Base-by-base conservation (phyloP, 2,113 vertebrate species). In the Neodontobutis hainanensis region DNA sequence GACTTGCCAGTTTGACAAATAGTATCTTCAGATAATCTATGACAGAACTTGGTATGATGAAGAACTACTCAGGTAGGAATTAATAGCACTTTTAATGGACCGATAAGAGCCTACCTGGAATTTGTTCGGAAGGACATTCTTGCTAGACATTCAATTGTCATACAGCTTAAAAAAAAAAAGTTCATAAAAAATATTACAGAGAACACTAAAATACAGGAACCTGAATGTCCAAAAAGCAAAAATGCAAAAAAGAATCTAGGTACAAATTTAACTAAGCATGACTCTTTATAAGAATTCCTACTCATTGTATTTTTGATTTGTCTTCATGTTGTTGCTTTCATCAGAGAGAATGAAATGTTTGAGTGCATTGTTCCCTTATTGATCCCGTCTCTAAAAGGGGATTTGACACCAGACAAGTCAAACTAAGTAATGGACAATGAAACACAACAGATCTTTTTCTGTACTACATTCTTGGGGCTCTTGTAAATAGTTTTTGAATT, bases 41-140 rank as follows among this genome's bases (percentile, higher is more conserved):
- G 43, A 56, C 5, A 38, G 52, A 51, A 67, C 36, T 76, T 47
- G 46, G 55, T 35, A n/a, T 12, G 8, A 70, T 40, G 4, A 40
- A 46, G 34, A 36, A 19, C 15, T 19, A 61, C 64, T 75, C 64
- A 73, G 68, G 68, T 70, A 66, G 38, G 55, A 70, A 63, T 46
- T 46, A 8, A 48, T 72, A 56, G 63, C 58, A 74, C 50, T 67
- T 80, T 78, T 36, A 16, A 64, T 6, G 40, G 73, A 66, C 6
- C 45, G 50, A 65, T 11, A 16, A 36, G 72, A 67, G 64, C 34
- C 15, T 55, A 36, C 52, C n/a, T 55, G 52, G 14, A 32, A 55
- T 68, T 58, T 53, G 19, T 43, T 57, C 51, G 14, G 8, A 14
- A 64, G 15, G 11, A 53, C 65, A 56, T 14, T 27, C 6, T 38